Percentiles rank a stretch among this genome's conserved stretches.
Evolutionary conservation across 2,113 vertebrate genomes (phyloP).

Genomic region (Ranitomeya variabilis): DNA sequence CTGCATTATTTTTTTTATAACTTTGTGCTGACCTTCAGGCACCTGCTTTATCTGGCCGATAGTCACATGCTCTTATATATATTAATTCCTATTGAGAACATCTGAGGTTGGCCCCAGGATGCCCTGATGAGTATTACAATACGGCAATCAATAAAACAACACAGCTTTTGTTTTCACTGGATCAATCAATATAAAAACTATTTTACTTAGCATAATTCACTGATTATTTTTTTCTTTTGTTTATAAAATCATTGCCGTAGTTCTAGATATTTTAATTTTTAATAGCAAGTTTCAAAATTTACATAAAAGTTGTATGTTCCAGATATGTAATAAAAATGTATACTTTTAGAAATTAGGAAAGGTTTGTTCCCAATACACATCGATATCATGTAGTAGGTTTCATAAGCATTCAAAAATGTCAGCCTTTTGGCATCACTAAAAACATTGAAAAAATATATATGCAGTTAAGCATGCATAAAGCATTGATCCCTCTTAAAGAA

Average conservation of each 20-base stretch:
- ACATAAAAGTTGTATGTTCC: no score
- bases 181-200: background rate
- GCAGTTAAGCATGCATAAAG: no score
- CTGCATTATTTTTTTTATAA: slow-evolving; percentile 26
- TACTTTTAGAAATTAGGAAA: no score
- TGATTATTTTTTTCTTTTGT: background rate
- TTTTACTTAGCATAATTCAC: background rate
- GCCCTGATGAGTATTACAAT: background rate
- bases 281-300: background rate
- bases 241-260: background rate
- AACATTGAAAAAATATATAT: no score
- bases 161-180: background rate
- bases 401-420: no score
- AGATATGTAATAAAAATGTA: no score
- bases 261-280: background rate
- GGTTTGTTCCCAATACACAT: no score
- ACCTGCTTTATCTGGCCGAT: background rate
- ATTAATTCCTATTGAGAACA: slow-evolving; percentile 12
- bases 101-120: background rate
- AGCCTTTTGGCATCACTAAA: no score
- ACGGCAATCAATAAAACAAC: background rate
- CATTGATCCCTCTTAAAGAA: no score
- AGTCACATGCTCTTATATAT: slow-evolving; percentile 9
- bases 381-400: no score
- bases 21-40: slow-evolving; percentile 22